Base-by-base conservation (phyloP, 2,113 vertebrate species). In the Accipiter virgatus region DNA sequence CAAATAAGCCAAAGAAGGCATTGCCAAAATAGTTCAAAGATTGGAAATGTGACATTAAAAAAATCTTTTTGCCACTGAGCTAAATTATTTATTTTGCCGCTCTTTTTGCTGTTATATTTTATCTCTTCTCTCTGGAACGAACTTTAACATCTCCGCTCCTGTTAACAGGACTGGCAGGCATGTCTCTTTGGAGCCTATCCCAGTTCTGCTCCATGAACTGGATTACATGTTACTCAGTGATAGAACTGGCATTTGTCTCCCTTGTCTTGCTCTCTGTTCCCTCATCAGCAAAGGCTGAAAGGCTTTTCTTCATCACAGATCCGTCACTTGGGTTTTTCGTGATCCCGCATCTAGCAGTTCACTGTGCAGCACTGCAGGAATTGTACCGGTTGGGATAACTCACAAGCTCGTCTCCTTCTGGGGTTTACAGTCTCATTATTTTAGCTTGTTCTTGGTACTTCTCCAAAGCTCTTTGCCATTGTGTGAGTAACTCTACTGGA, bases 21-120 rank as follows among this genome's bases (percentile, higher is more conserved):
- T 68, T 89, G 88, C 94, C 91, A 95, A 97, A 97, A 86, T 92
- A 96, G 78, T 97, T 96, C 81, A 95, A 95, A 88, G 73, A 92
- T 34, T 94, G 82, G 52, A 96, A 96, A 90, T 73, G 43, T 92
- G 82, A 88, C 81, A 82, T 88, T 85, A 58, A 94, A 88, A 90
- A 86, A 80, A 67, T 65, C 8, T 73, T 93, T 88, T 90, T 89
- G 72, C 66, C 78, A 65, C 61, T 48, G 79, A 91, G 42, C 31
- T 82, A 73, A 68, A 80, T 96, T 88, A 89, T 90, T 98, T 97
- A 96, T 97, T 97, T 96, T 97, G 82, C 91, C 75, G 67, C 95
- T 95, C 78, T 87, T 97, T 86, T 75, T 81, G 9, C 50, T 73
- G 56, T 75, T 88, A 21, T 58, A 4, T 67, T 94, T 84, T 71